Percentiles rank a stretch among this genome's conserved stretches.
phyloP scores from a whole-genome alignment of 2,797 vertebrate species.

The Capromys pilorides region DNA sequence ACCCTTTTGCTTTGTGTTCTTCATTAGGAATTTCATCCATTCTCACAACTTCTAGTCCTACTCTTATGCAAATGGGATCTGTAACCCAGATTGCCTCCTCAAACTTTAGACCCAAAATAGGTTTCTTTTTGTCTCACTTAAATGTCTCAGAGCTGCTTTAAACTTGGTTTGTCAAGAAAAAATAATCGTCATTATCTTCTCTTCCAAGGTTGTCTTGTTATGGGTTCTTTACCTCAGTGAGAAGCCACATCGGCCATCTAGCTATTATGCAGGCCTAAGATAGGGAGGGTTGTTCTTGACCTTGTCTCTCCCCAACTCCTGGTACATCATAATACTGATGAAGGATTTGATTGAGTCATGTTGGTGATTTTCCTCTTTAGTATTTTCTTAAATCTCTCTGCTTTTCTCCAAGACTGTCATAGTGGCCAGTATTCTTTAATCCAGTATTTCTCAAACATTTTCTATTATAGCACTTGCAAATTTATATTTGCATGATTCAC shows the following conservation, averaged over 20 bases:
- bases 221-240: background rate
- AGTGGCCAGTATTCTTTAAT: background rate
- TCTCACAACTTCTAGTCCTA: constrained; percentile 9
- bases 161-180: background rate
- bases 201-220: background rate
- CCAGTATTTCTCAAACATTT: background rate
- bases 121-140: background rate
- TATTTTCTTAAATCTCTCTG: constrained; percentile 38
- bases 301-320: background rate
- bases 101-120: background rate
- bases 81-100: background rate
- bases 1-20: background rate
- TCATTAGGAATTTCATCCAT: constrained; percentile 44
- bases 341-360: background rate
- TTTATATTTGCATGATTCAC: background rate
- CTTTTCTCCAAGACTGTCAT: background rate
- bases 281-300: background rate
- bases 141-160: background rate
- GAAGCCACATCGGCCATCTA: background rate
- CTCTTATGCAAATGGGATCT: background rate
- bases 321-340: background rate
- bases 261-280: background rate
- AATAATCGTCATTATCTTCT: background rate
- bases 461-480: background rate
- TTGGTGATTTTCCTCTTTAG: background rate